Conservation (phyloP, 53 echinoderm and acorn worm species). For the Henricia sp. region DNA sequence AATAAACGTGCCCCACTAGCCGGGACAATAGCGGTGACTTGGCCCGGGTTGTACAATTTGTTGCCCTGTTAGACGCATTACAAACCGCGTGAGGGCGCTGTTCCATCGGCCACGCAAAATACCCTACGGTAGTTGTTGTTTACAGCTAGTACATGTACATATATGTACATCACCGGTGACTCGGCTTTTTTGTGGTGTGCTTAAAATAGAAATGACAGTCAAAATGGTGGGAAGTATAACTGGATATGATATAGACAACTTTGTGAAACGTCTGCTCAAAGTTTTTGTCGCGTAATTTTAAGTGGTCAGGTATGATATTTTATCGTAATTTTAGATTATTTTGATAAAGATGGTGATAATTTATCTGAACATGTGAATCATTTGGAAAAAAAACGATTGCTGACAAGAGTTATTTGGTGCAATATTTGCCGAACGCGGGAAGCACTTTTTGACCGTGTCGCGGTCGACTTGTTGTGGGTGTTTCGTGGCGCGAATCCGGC, state of each 20-base stretch:
- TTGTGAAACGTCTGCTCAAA: constrained; percentile 8
- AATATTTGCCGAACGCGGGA: constrained; percentile 1
- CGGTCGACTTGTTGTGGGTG: too few relatives aligned
- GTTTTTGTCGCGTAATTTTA: background rate
- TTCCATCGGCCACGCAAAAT: background rate
- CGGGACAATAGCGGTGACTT: too few relatives aligned
- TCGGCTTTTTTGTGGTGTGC: background rate
- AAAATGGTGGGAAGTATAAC: background rate
- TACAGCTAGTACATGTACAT: background rate
- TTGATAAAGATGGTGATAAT: background rate
- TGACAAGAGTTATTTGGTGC: constrained; percentile 13
- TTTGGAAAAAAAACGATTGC: background rate
- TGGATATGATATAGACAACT: background rate
- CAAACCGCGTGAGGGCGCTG: constrained; percentile 1
- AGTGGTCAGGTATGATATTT: background rate
- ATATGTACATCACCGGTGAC: background rate
- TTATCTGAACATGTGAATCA: background rate
- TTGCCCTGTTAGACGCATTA: too few relatives aligned
- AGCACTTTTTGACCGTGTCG: background rate
- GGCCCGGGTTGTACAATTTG: too few relatives aligned
- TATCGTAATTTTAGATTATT: background rate
- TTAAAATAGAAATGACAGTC: background rate
- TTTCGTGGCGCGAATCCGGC: too few relatives aligned
- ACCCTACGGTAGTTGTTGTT: background rate
- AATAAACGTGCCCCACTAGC: too few relatives aligned